These are phyloP conservation scores for Littorina saxatilis DNA, from an alignment of 1,140 invertebrate genomes.

Conservation along the genomic window DNA sequence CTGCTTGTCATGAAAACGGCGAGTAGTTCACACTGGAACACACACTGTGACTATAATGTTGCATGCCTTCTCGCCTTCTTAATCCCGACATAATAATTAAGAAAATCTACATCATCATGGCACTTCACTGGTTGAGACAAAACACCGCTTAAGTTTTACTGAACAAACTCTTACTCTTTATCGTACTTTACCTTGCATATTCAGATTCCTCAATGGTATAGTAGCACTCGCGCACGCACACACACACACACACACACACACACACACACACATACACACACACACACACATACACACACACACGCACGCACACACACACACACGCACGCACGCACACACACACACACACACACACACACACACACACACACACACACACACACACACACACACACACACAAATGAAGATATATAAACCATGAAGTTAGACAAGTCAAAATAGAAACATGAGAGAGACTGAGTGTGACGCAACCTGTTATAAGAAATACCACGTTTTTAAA, in stretches of 20 bases:
- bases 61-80: too few relatives aligned
- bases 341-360: slow-evolving; percentile 23
- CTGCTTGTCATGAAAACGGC: too few relatives aligned
- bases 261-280: too few relatives aligned
- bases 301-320: slow-evolving; percentile 10
- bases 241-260: too few relatives aligned
- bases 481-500: neutral
- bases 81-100: too few relatives aligned
- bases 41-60: too few relatives aligned
- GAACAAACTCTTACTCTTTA: neutral
- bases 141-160: neutral
- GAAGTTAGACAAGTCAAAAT: too few relatives aligned
- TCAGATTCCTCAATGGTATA: neutral
- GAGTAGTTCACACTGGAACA: too few relatives aligned
- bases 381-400: neutral
- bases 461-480: neutral
- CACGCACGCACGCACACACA: neutral
- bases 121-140: neutral
- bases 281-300: too few relatives aligned
- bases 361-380: slow-evolving; percentile 25
- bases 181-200: neutral
- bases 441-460: neutral
- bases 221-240: neutral
- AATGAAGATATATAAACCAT: too few relatives aligned
- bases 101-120: neutral